Percentiles rank a stretch among this genome's conserved stretches.
These are phyloP conservation scores for Platyrinchus mystaceus DNA, from an alignment of 2,797 vertebrate genomes.

Conservation along the genomic window DNA sequence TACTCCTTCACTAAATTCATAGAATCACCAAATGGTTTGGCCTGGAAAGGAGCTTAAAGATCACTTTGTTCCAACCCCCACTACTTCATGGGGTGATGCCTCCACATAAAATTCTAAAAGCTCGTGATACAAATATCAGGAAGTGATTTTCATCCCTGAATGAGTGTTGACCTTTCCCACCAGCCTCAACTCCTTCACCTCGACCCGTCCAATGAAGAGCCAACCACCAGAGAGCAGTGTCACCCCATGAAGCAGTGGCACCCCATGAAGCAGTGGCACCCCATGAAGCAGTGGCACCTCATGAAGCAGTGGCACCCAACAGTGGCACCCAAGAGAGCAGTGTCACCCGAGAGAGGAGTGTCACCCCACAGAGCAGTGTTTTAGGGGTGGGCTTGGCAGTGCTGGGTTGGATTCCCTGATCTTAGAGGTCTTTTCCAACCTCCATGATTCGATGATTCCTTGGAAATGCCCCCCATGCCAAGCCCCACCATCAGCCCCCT, in stretches of 20 bases:
- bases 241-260: background rate
- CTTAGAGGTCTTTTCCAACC: too few relatives aligned
- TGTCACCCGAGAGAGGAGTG: background rate
- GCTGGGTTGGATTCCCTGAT: background rate
- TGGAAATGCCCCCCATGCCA: background rate
- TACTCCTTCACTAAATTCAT: background rate
- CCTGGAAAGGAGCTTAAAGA: background rate
- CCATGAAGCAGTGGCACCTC: too few relatives aligned
- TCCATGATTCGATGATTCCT: background rate
- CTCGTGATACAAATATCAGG: background rate
- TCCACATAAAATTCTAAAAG: background rate
- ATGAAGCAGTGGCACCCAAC: background rate
- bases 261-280: background rate
- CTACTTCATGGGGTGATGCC: background rate
- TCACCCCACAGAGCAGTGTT: background rate
- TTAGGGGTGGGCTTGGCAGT: background rate
- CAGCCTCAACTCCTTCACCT: background rate
- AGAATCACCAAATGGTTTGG: background rate
- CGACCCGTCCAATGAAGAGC: rapidly evolving
- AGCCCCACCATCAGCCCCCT: background rate
- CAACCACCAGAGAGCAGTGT: background rate
- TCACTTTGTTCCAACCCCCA: background rate
- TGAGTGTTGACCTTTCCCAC: background rate
- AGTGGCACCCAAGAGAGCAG: too few relatives aligned
- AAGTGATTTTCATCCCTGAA: background rate